Percentiles rank a stretch among this genome's conserved stretches.
Evolutionary conservation across 2,797 vertebrate species (phyloP).

Genomic region (Podarcis siculus): DNA sequence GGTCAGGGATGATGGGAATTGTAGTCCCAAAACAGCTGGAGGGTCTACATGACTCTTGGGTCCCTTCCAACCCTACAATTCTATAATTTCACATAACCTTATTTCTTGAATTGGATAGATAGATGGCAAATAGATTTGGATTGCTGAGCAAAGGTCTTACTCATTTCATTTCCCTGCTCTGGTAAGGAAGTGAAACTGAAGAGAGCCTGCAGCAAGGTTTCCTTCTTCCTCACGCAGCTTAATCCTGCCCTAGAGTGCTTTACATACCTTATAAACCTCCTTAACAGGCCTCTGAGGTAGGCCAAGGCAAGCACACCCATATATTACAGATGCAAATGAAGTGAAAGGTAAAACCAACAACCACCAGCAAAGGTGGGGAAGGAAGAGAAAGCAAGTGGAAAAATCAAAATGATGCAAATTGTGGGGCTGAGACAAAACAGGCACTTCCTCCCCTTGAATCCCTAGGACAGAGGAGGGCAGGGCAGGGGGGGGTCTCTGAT

Average conservation of each 20-base stretch:
- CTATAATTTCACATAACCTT: too few relatives aligned
- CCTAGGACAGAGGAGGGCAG: not conserved
- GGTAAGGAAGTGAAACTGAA: not conserved
- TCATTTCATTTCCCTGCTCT: too few relatives aligned
- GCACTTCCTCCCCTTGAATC: not conserved
- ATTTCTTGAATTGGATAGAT: not conserved
- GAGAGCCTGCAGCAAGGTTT: not conserved
- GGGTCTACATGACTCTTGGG: too few relatives aligned
- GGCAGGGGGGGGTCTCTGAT: not conserved
- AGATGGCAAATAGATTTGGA: not conserved
- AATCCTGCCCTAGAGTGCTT: not conserved
- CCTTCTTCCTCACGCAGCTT: fast-evolving
- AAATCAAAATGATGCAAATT: not conserved
- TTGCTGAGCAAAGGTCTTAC: not conserved
- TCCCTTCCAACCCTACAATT: too few relatives aligned
- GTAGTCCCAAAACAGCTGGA: too few relatives aligned
- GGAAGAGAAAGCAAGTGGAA: too few relatives aligned
- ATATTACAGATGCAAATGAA: not conserved
- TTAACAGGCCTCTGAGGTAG: not conserved
- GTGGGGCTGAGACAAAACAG: not conserved
- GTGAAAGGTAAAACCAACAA: not conserved
- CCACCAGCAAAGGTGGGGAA: not conserved
- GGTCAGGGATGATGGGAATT: too few relatives aligned
- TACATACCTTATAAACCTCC: not conserved
- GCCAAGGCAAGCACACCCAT: too few relatives aligned